These are phyloP conservation scores for Aphidius gifuensis DNA, from an alignment of 1,140 invertebrate species.

Conservation along the genomic window DNA sequence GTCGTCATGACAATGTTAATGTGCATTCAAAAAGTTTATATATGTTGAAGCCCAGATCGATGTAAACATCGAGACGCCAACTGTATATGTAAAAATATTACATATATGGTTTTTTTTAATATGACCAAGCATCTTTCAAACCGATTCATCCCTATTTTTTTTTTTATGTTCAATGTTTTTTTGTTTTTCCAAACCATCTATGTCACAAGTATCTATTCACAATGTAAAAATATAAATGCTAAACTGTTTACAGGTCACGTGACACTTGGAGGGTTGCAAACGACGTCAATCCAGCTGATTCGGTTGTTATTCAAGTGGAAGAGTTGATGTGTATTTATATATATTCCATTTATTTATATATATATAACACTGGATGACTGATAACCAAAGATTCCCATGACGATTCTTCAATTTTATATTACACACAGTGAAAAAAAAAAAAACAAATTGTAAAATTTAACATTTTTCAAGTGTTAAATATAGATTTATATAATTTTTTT, in stretches of 20 bases:
- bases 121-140: slow-evolving; percentile 16
- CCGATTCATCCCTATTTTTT: slow-evolving; percentile 5
- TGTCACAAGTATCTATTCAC: neutral
- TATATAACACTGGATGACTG: too few species aligned
- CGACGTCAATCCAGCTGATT: neutral
- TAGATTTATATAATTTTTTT: too few species aligned
- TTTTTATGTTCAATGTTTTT: neutral
- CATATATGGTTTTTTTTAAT: neutral
- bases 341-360: too few species aligned
- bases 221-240: slow-evolving; percentile 20
- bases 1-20: too few species aligned
- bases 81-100: neutral
- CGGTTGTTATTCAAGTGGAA: neutral
- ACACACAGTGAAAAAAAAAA: neutral
- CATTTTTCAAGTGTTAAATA: too few species aligned
- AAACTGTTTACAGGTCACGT: slow-evolving; percentile 45
- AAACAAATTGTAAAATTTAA: too few species aligned
- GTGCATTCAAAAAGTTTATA: too few species aligned
- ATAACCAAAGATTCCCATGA: slow-evolving; percentile 45
- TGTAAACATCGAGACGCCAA: too few species aligned
- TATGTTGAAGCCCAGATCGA: too few species aligned
- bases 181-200: too few species aligned
- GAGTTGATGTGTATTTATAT: neutral
- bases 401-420: slow-evolving; percentile 46
- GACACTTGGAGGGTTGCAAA: slow-evolving; percentile 31